phyloP scores from a whole-genome alignment of 2,797 vertebrate species.

The Epinephelus awoara region DNA sequence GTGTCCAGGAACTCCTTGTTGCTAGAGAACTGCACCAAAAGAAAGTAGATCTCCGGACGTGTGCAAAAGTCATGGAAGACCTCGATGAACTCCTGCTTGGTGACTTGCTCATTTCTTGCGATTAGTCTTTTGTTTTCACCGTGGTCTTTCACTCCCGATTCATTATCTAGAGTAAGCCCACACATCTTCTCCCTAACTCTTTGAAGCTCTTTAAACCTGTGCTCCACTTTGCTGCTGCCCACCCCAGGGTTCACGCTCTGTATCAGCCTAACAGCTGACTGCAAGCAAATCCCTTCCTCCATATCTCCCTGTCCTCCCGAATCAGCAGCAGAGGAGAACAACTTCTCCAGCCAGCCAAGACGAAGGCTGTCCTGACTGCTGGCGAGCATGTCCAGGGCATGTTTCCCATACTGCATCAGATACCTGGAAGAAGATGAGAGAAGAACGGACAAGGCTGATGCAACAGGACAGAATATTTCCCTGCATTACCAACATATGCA shows the following conservation, averaged over 20 bases:
- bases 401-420: conserved; percentile 90
- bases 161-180: conserved; percentile 37
- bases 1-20: conserved; percentile 97
- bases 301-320: conserved; percentile 61
- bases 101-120: conserved; percentile 82
- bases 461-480: not conserved
- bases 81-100: conserved; percentile 92
- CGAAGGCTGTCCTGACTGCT: conserved; percentile 95
- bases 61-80: conserved; percentile 97
- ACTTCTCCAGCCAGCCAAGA: conserved; percentile 91
- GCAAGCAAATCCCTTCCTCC: conserved; percentile 86
- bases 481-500: not conserved
- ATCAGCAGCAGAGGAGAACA: conserved; percentile 89
- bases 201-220: conserved; percentile 94
- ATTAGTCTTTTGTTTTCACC: conserved; percentile 37
- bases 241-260: conserved; percentile 91
- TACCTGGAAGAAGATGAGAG: conserved; percentile 72
- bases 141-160: conserved; percentile 50
- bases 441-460: not conserved
- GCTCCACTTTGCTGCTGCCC: conserved; percentile 90
- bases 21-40: conserved; percentile 97
- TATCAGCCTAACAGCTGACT: conserved; percentile 89
- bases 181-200: conserved; percentile 88
- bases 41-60: conserved; percentile 96
- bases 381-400: conserved; percentile 94